Percentiles rank a stretch among this genome's conserved stretches.
Evolutionary conservation across 2,797 vertebrate species (phyloP).

Genomic region (Cossypha caffra): DNA sequence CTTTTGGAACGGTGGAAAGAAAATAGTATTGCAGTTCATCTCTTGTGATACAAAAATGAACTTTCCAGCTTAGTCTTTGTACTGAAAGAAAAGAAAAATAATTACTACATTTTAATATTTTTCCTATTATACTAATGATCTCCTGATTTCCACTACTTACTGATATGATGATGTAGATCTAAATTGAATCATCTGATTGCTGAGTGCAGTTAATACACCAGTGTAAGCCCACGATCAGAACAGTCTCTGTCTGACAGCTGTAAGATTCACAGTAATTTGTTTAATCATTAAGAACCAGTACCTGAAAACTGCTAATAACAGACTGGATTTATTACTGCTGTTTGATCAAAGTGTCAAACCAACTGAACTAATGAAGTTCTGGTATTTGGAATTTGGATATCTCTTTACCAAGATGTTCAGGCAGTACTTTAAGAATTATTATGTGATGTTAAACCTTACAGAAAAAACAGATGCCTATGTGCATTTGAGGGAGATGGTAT

Average conservation of each 20-base stretch:
- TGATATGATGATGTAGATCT: background rate
- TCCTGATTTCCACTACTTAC: background rate
- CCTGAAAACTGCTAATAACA: slow-evolving; percentile 13
- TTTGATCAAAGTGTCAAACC: background rate
- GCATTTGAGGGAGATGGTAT: background rate
- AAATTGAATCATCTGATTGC: slow-evolving; percentile 1
- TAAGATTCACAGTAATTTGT: background rate
- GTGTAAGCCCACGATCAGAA: background rate
- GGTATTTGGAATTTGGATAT: background rate
- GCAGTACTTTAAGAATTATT: background rate
- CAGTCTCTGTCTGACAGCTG: background rate
- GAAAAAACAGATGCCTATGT: background rate
- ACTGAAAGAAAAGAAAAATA: slow-evolving; percentile 9
- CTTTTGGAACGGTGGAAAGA: slow-evolving; percentile 35
- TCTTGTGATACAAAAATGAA: slow-evolving; percentile 33
- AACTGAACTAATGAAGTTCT: background rate
- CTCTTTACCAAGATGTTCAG: background rate
- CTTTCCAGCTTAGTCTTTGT: slow-evolving; percentile 18
- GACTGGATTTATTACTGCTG: background rate
- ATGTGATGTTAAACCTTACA: background rate
- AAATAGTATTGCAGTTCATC: slow-evolving; percentile 26
- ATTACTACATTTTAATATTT: background rate
- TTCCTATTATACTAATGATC: background rate
- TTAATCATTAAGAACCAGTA: slow-evolving; percentile 6
- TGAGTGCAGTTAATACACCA: background rate